Evolutionary conservation across 2,113 vertebrate genomes (phyloP).

Genomic region (Zootoca vivipara): DNA sequence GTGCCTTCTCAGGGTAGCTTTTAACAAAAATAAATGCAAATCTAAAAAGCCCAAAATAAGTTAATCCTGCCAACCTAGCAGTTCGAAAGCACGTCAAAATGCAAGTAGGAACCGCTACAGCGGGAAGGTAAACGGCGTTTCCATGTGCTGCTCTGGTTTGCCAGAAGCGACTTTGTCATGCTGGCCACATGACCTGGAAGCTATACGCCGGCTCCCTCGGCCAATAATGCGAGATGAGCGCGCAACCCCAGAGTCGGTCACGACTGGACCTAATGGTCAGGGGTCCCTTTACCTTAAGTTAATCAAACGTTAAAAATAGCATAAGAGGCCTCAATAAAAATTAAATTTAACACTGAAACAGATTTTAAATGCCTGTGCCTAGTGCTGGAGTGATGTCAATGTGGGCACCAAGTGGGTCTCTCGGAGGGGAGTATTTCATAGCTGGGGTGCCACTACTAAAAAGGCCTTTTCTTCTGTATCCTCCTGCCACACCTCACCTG

Average conservation of each 20-base stretch:
- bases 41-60: background rate
- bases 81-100: too few relatives aligned
- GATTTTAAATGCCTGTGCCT: background rate
- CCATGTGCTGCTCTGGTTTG: too few relatives aligned
- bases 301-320: background rate
- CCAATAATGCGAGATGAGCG: too few relatives aligned
- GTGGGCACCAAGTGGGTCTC: background rate
- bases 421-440: background rate
- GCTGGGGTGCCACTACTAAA: background rate
- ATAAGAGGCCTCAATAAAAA: background rate
- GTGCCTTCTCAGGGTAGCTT: background rate
- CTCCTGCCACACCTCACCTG: background rate
- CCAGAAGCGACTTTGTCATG: too few relatives aligned
- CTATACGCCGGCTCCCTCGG: too few relatives aligned
- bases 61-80: too few relatives aligned
- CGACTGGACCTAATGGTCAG: too few relatives aligned
- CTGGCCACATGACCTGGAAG: too few relatives aligned
- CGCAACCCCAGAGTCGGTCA: too few relatives aligned
- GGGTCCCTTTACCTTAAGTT: too few relatives aligned
- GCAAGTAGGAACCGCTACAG: too few relatives aligned
- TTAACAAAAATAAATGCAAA: background rate
- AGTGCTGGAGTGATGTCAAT: background rate
- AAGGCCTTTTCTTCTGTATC: background rate
- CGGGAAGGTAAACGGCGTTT: too few relatives aligned
- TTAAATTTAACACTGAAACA: background rate